Conservation (phyloP, 1,140 invertebrate species). For the Trialeurodes vaporariorum region DNA sequence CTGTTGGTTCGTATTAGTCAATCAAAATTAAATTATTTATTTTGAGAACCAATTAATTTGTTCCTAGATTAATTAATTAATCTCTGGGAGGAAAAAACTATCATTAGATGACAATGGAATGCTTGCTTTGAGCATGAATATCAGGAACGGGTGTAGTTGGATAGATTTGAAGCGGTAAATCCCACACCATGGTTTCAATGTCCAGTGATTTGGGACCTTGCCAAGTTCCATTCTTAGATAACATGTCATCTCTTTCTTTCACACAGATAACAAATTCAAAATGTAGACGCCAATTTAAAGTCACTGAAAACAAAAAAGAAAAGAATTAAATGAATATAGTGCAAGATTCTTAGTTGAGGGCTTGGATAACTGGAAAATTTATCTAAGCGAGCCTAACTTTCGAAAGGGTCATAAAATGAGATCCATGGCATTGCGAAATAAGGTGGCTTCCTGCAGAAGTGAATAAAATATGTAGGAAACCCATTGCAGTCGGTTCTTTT, state of each 20-base stretch:
- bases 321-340: conserved; percentile 6
- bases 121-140: conserved; percentile 16
- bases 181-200: conserved; percentile 97
- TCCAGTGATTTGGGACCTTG: conserved; percentile 70
- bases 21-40: too few relatives aligned
- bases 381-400: too few relatives aligned
- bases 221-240: conserved; percentile 41
- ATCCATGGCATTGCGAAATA: too few relatives aligned
- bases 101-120: background rate
- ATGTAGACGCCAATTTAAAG: conserved; percentile 81
- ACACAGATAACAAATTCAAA: conserved; percentile 89
- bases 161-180: conserved; percentile 84
- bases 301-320: conserved; percentile 45
- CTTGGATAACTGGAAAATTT: background rate
- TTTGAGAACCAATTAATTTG: too few relatives aligned
- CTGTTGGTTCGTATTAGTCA: too few relatives aligned
- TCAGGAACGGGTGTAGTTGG: conserved; percentile 64
- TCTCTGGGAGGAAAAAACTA: too few relatives aligned
- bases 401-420: too few relatives aligned
- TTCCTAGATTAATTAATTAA: too few relatives aligned
- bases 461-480: too few relatives aligned
- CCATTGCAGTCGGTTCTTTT: too few relatives aligned
- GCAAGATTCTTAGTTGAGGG: background rate
- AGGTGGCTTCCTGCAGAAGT: too few relatives aligned
- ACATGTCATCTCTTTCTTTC: conserved; percentile 15